Evolutionary conservation across 2,113 vertebrate genomes (phyloP).

Genomic region (Gymnogyps californianus): DNA sequence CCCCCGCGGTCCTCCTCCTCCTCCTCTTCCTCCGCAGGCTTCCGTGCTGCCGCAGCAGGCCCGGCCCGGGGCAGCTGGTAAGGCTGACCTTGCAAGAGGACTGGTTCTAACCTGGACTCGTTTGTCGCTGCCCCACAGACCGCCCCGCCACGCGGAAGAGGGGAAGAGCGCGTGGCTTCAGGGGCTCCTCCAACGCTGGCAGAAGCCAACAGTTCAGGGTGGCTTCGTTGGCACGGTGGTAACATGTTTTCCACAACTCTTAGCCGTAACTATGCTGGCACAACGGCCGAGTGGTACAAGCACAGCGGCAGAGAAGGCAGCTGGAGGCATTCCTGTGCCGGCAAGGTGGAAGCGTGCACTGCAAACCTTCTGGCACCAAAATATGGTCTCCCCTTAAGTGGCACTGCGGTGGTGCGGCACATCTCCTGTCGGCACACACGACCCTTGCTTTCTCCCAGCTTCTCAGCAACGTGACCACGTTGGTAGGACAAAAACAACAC

Average conservation of each 20-base stretch:
- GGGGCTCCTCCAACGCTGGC: no score
- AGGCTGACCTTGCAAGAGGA: accelerated
- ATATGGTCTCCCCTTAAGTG: accelerated
- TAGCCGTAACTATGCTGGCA: neutral
- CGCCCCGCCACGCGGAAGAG: accelerated
- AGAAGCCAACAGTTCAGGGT: neutral
- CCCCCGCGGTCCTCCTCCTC: no score
- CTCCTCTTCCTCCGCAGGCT: no score
- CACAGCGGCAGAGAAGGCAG: accelerated
- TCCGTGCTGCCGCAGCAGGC: neutral
- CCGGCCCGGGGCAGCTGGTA: neutral
- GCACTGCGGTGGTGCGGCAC: accelerated
- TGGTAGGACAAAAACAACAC: neutral
- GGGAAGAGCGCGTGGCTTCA: neutral
- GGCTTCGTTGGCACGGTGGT: no score
- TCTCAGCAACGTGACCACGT: accelerated
- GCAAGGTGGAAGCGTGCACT: neutral
- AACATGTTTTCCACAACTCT: accelerated
- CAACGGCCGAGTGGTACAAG: accelerated
- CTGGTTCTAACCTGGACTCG: accelerated
- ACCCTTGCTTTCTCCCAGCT: neutral
- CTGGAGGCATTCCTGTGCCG: neutral
- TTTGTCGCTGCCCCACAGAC: accelerated
- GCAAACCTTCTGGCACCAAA: neutral
- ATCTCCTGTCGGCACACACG: neutral